These are phyloP conservation scores for Girardia tigrina DNA, from an alignment of 2,888 invertebrate genomes.

Conservation along the genomic window DNA sequence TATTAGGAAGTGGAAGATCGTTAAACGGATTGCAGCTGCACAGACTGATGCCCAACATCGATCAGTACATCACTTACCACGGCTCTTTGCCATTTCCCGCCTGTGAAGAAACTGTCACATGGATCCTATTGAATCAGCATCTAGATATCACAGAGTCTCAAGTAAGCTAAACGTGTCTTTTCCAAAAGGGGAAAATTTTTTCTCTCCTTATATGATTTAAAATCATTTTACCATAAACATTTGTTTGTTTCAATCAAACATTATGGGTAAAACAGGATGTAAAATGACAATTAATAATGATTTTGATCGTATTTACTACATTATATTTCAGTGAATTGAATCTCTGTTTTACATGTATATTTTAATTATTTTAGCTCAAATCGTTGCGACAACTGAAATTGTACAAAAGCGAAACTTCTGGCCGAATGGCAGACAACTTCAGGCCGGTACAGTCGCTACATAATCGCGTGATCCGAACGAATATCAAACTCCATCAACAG, in stretches of 20 bases:
- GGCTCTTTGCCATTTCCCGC: constrained; percentile 89
- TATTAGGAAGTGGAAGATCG: not conserved
- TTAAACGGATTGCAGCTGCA: constrained; percentile 63
- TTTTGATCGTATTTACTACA: too few relatives aligned
- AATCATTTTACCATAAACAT: too few relatives aligned
- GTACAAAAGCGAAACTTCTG: constrained; percentile 27
- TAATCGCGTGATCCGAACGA: constrained; percentile 81
- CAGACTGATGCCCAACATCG: constrained; percentile 73
- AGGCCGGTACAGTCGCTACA: constrained; percentile 80
- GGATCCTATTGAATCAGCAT: constrained; percentile 93
- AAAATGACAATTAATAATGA: too few relatives aligned
- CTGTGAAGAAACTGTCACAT: constrained; percentile 97
- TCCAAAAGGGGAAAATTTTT: too few relatives aligned
- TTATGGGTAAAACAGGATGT: too few relatives aligned
- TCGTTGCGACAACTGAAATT: constrained; percentile 36
- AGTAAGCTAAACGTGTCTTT: constrained; percentile 56
- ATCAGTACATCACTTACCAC: constrained; percentile 86
- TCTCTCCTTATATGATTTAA: too few relatives aligned
- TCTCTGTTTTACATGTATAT: too few relatives aligned
- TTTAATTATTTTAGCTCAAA: constrained; percentile 33
- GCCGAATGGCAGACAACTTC: constrained; percentile 73
- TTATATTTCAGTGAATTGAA: too few relatives aligned
- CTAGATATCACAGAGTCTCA: constrained; percentile 88
- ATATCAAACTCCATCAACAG: constrained; percentile 60
- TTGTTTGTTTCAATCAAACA: too few relatives aligned